A percentile compares a stretch with the other conserved stretches of the same genome.
Conservation (phyloP, 2,797 vertebrate species). For the Myiotriccus ornatus region DNA sequence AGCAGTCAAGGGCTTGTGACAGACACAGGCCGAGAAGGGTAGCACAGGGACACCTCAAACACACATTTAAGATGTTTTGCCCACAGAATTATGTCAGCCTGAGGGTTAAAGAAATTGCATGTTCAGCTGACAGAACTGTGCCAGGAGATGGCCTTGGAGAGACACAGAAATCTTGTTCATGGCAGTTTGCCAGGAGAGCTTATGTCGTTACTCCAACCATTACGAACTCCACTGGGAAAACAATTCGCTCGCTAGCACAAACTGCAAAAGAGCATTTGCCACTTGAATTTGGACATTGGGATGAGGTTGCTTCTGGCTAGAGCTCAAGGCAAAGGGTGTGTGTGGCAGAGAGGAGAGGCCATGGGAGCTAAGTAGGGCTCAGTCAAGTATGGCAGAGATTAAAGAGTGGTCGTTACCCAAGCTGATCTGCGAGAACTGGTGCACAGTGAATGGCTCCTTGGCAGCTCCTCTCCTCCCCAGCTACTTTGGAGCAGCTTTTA, state of each 20-base stretch:
- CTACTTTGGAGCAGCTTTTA: neutral
- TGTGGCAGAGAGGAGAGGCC: neutral
- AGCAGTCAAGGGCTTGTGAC: neutral
- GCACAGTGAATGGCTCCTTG: neutral
- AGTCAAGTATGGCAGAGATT: neutral
- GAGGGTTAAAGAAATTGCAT: neutral
- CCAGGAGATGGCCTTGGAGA: neutral
- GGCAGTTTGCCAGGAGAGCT: neutral
- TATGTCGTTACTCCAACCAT: neutral
- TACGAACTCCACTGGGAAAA: neutral
- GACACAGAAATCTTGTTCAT: neutral
- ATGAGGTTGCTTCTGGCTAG: neutral
- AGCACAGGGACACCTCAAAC: neutral
- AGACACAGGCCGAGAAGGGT: rapidly evolving
- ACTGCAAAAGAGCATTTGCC: neutral
- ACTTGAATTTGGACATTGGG: neutral
- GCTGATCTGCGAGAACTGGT: rapidly evolving
- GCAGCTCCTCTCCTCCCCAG: neutral
- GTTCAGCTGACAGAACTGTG: neutral
- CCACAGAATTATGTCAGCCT: neutral
- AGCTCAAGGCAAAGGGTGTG: neutral
- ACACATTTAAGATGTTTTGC: neutral
- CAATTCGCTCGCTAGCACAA: rapidly evolving
- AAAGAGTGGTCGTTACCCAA: neutral
- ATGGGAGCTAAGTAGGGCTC: neutral